Evolutionary conservation across 2,797 vertebrate genomes (phyloP).

Genomic region (Catharus ustulatus): DNA sequence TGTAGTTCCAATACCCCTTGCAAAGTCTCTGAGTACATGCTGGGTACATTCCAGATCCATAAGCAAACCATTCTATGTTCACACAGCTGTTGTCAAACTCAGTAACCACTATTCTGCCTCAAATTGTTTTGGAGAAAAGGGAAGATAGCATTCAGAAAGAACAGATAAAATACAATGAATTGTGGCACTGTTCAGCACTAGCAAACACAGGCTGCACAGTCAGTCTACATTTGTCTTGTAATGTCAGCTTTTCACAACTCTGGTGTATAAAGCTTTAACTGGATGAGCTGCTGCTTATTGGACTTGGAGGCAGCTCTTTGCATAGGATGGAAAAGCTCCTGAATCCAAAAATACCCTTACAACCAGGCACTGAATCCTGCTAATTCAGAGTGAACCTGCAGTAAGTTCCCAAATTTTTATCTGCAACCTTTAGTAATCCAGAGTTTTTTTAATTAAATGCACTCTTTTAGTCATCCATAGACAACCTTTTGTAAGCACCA

Average conservation of each 20-base stretch:
- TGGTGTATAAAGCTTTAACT: background rate
- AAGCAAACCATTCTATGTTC: background rate
- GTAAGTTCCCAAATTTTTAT: background rate
- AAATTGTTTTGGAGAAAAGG: background rate
- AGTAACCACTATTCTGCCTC: background rate
- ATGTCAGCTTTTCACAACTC: background rate
- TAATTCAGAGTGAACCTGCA: background rate
- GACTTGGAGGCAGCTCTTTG: background rate
- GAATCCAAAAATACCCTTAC: background rate
- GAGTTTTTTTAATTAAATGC: background rate
- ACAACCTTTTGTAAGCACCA: background rate
- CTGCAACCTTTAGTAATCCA: background rate
- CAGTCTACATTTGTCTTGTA: background rate
- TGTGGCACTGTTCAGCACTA: background rate
- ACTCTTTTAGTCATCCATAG: background rate
- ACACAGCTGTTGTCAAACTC: background rate
- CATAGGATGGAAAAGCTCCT: background rate
- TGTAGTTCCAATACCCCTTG: background rate
- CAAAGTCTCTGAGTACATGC: background rate
- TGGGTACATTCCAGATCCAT: background rate
- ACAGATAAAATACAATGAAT: background rate
- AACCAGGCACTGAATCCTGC: background rate
- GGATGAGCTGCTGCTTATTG: background rate
- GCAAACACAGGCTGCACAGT: background rate
- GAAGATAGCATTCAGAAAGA: background rate